phyloP scores from a whole-genome alignment of 92 coral and sea anemone genomes.

The Desmophyllum pertusum region DNA sequence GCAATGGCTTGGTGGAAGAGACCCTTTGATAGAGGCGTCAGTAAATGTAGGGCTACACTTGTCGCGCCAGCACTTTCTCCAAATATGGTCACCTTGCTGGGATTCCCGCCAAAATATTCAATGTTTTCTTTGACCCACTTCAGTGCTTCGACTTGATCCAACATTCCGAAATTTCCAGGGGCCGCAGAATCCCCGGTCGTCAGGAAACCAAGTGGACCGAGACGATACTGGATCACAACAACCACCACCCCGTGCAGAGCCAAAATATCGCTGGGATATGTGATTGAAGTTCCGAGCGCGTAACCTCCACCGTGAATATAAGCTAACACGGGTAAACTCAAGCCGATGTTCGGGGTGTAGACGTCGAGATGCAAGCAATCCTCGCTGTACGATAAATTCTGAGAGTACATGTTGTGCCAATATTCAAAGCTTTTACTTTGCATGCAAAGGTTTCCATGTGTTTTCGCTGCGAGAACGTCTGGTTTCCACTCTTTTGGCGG shows the following conservation, averaged over 20 bases:
- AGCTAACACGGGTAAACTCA: slow-evolving; percentile 44
- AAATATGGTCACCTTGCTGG: slow-evolving; percentile 72
- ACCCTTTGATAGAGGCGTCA: slow-evolving; percentile 74
- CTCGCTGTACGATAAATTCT: slow-evolving; percentile 23
- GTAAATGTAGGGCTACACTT: slow-evolving; percentile 68
- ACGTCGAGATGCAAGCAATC: slow-evolving; percentile 58
- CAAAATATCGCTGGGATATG: slow-evolving; percentile 44
- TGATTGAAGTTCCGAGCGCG: slow-evolving; percentile 34
- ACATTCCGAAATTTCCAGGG: slow-evolving; percentile 72
- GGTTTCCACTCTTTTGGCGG: slow-evolving; percentile 57
- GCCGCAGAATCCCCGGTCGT: slow-evolving; percentile 62
- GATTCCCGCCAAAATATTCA: slow-evolving; percentile 71
- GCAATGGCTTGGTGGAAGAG: slow-evolving; percentile 79
- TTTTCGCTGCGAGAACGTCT: slow-evolving; percentile 30
- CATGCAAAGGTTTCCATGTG: slow-evolving; percentile 60
- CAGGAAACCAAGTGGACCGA: slow-evolving; percentile 48
- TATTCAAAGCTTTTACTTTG: slow-evolving; percentile 14
- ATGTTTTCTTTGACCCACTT: slow-evolving; percentile 75
- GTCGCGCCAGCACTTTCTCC: slow-evolving; percentile 88
- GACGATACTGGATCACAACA: slow-evolving; percentile 57
- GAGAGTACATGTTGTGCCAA: neutral
- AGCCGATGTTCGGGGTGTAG: slow-evolving; percentile 25
- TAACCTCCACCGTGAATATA: slow-evolving; percentile 63
- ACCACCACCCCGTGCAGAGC: slow-evolving; percentile 60
- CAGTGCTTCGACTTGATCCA: slow-evolving; percentile 80